phyloP scores from a whole-genome alignment of 1,140 invertebrate genomes.

The Melipona quadrifasciata region DNA sequence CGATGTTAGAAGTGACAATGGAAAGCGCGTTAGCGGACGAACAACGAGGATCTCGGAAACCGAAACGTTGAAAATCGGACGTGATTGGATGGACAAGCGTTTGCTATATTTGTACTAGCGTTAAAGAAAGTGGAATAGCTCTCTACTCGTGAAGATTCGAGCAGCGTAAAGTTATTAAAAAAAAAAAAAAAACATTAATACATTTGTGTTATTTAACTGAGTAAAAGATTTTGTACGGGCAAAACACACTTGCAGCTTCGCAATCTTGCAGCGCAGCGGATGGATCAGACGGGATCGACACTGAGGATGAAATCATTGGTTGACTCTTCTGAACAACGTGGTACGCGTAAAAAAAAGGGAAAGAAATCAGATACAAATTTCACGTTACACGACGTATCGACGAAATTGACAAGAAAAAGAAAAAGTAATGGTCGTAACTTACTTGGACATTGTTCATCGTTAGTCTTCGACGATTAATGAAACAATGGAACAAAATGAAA shows the following conservation, averaged over 20 bases:
- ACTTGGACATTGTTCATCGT: not conserved
- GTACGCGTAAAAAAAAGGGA: not conserved
- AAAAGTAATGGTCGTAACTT: not conserved
- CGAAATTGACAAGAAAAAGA: not conserved
- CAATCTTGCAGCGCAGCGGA: slow-evolving; percentile 24
- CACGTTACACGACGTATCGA: not conserved
- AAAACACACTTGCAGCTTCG: not conserved
- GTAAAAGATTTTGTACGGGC: not conserved
- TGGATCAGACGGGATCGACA: slow-evolving; percentile 28
- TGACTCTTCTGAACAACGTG: not conserved
- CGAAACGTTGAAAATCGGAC: not conserved
- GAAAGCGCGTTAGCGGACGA: slow-evolving; percentile 57
- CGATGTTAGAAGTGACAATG: not conserved
- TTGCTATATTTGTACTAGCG: not conserved
- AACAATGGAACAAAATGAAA: not conserved
- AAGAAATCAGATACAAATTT: not conserved
- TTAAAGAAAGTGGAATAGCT: not conserved
- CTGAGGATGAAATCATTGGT: not conserved
- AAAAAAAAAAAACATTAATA: not conserved
- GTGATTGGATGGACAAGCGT: slow-evolving; percentile 4
- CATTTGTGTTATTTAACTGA: not conserved
- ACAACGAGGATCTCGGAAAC: not conserved
- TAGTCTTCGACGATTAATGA: too few relatives aligned
- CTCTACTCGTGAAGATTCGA: not conserved
- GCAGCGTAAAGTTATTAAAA: not conserved